Base-by-base conservation (phyloP, 2,888 invertebrate species). In the Ectropis crepuscularia region DNA sequence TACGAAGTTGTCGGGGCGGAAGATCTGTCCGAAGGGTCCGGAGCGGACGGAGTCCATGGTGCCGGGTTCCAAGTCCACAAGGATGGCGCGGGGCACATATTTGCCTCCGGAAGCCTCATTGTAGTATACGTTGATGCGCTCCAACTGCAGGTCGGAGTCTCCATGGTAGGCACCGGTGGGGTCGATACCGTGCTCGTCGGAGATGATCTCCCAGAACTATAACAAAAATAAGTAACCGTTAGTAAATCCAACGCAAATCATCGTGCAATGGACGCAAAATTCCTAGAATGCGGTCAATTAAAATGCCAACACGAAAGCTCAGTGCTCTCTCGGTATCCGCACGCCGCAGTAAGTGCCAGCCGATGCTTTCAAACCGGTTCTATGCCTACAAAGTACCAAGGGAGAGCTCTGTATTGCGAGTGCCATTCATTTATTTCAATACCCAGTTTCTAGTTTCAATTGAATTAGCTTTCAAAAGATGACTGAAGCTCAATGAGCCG, bases 91-190 rank as follows among this genome's bases (percentile, higher is more conserved):
- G 58, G 90, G 90, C 74, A 90, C 90, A 73, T 90, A 91, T 67
- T 90, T 91, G 77, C 90, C 88, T 45, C 92, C 94, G 73, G 96
- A 96, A 12, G 98, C 98, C 87, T 98, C 98, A 93, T 98, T 98
- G 94, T 98, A 98, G 93, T 98, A 98, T n/a, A 98, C 98, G 87
- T 97, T 97, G 88, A 98, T 98, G 84, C 98, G 95, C 90, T 98
- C 98, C 86, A 98, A 86, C 87, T 98, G 98, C 73, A 98, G 94
- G 86, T 98, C 97, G 54, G 96, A 97, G 89, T 98, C 98, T 60
- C 98, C 98, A 75, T 96, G 96, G 90, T 97, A 98, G 43, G 96
- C 95, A 69, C 97, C 98, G 76, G 96, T 97, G 75, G 97, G 97
- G 94, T 98, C 97, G 82, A 98, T 98, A 82, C 98, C 98, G 89